Base-by-base conservation (phyloP, 2,797 vertebrate species). In the Mus caroli region DNA sequence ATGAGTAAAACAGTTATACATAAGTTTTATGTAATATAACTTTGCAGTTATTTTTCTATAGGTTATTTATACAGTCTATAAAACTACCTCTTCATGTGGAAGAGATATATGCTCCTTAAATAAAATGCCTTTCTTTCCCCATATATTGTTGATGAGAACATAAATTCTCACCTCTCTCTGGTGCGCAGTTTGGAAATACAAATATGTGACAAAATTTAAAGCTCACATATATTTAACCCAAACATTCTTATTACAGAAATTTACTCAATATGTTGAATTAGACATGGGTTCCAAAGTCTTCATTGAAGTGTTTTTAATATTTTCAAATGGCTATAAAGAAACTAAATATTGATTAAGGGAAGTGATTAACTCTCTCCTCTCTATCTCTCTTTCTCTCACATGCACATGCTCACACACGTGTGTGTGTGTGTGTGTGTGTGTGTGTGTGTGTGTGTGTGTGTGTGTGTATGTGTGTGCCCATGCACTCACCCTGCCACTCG, bases 71-170 rank as follows among this genome's bases (percentile, higher is more conserved):
- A 50, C 4, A 78, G 40, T 56, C 13, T 89, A 64, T 96, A 86
- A 96, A 94, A 85, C 22, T 71, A 54, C 24, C 43, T 94, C 62
- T 92, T 91, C 58, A 92, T 80, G 78, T 87, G 56, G 79, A 58
- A 95, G 78, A 82, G 71, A 89, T 90, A 90, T 54, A 62, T 22
- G 6, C 0, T 43, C 58, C 58, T 95, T 90, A 96, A 91, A 92
- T 94, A 94, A 96, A 95, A 88, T 91, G 7, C n/a, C 76, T 92
- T 90, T 96, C 24, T 91, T 89, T n/a, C 88, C 37, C 58, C 40
- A 79, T 92, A 73, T n/a, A 46, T 50, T 73, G 75, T 91, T 91
- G 60, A 60, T 82, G 54, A 96, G 54, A 58, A 87, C 86, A 83
- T 87, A 95, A 96, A 96, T 87, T 87, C 13, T 58, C 78, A 94